These are phyloP conservation scores for Meiosimyza decipiens DNA, from an alignment of 2,888 invertebrate genomes.

Conservation along the genomic window DNA sequence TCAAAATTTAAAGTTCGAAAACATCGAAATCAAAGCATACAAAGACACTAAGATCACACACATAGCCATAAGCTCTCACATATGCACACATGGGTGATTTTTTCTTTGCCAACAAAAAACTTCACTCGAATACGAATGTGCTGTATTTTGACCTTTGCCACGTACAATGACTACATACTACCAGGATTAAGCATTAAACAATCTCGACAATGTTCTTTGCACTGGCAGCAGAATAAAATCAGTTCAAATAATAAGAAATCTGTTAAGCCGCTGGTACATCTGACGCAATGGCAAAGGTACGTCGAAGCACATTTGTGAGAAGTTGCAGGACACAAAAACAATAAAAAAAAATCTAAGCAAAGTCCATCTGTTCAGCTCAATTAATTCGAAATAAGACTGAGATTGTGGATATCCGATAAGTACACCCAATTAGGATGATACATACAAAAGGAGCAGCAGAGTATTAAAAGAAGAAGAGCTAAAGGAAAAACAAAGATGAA, in stretches of 20 bases:
- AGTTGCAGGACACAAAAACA: neutral
- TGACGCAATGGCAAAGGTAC: neutral
- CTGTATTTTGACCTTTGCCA: constrained; percentile 7
- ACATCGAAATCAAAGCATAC: too few relatives aligned
- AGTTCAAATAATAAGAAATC: neutral
- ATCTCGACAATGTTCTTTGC: neutral
- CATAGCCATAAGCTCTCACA: too few relatives aligned
- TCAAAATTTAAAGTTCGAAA: too few relatives aligned
- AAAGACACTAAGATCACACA: too few relatives aligned
- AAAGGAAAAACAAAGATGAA: too few relatives aligned
- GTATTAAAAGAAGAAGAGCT: too few relatives aligned
- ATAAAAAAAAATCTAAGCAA: neutral
- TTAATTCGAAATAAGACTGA: constrained; percentile 46
- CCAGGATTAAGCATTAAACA: constrained; percentile 23
- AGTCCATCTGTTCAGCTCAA: constrained; percentile 39
- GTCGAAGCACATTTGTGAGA: neutral
- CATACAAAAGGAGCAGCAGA: constrained; percentile 2
- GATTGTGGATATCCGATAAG: constrained; percentile 47
- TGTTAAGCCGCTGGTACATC: neutral
- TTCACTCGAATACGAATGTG: neutral
- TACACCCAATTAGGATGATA: constrained; percentile 47
- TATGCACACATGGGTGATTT: too few relatives aligned
- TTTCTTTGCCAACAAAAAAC: too few relatives aligned
- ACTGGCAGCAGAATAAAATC: neutral
- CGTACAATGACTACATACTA: too few relatives aligned